phyloP scores from a whole-genome alignment of 2,113 vertebrate genomes.

The Lophius piscatorius region DNA sequence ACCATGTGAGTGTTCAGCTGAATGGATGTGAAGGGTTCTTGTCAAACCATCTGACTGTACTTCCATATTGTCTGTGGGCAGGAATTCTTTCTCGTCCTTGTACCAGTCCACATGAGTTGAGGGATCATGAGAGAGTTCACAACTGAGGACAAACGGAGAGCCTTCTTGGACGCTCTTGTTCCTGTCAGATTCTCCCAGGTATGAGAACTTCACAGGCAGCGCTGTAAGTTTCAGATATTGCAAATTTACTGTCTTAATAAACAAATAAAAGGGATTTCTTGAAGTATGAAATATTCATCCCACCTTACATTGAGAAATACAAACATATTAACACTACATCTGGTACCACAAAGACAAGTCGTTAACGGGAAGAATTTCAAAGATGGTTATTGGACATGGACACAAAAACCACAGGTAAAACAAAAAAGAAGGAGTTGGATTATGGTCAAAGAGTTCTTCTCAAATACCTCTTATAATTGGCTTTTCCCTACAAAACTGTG shows the following conservation, averaged over 20 bases:
- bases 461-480: too few relatives aligned
- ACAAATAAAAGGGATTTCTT: too few relatives aligned
- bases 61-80: slow-evolving; percentile 59
- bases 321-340: slow-evolving; percentile 24
- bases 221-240: slow-evolving; percentile 69
- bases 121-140: slow-evolving; percentile 73
- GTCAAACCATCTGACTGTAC: slow-evolving; percentile 67
- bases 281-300: slow-evolving; percentile 3
- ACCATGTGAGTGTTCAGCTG: slow-evolving; percentile 66
- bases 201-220: slow-evolving; percentile 74
- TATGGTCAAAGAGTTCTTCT: slow-evolving; percentile 1
- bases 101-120: slow-evolving; percentile 74
- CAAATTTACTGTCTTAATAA: slow-evolving; percentile 51
- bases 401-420: slow-evolving; percentile 30
- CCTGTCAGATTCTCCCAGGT: slow-evolving; percentile 66
- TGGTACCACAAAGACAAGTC: too few relatives aligned
- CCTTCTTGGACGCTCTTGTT: slow-evolving; percentile 68
- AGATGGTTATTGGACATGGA: slow-evolving; percentile 9
- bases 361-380: too few relatives aligned
- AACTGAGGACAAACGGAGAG: slow-evolving; percentile 70
- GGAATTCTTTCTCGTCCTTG: slow-evolving; percentile 75
- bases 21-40: slow-evolving; percentile 67
- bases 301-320: too few relatives aligned
- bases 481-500: too few relatives aligned
- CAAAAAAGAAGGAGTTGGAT: slow-evolving; percentile 14